These are phyloP conservation scores for Etheostoma perlongum DNA, from an alignment of 2,797 vertebrate genomes.

Conservation along the genomic window DNA sequence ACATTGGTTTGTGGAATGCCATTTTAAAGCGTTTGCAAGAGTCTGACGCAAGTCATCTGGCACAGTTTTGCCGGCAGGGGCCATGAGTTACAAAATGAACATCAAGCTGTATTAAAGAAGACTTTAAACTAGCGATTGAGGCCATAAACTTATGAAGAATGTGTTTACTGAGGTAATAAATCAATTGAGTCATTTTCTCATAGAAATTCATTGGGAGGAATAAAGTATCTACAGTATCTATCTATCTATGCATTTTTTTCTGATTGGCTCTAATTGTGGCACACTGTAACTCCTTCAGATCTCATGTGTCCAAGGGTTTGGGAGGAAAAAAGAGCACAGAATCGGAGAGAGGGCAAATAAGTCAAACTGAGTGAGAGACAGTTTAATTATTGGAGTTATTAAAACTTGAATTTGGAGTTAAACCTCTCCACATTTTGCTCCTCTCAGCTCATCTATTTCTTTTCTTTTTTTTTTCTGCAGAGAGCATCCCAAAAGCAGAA, in stretches of 20 bases:
- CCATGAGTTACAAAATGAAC: too few relatives aligned
- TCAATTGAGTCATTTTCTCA: too few relatives aligned
- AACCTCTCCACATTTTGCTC: not conserved
- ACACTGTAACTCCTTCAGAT: not conserved
- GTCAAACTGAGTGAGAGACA: not conserved
- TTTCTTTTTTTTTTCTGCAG: conserved; percentile 64
- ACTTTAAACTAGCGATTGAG: too few relatives aligned
- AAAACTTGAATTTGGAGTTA: not conserved
- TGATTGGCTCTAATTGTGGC: not conserved
- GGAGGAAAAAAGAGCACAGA: not conserved
- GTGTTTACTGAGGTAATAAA: too few relatives aligned
- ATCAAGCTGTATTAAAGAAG: too few relatives aligned
- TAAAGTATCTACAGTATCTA: too few relatives aligned
- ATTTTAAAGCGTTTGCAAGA: too few relatives aligned
- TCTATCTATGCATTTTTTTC: not conserved
- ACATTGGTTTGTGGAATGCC: too few relatives aligned
- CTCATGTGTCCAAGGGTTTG: not conserved
- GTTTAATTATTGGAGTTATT: not conserved
- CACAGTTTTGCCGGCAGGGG: too few relatives aligned
- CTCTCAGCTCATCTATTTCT: not conserved
- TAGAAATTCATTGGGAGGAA: too few relatives aligned
- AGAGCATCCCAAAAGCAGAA: conserved; percentile 62
- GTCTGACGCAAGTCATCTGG: too few relatives aligned
- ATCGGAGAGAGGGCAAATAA: not conserved
- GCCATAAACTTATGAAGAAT: too few relatives aligned